Conservation (phyloP, 1,140 invertebrate species). For the Diabrotica virgifera region DNA sequence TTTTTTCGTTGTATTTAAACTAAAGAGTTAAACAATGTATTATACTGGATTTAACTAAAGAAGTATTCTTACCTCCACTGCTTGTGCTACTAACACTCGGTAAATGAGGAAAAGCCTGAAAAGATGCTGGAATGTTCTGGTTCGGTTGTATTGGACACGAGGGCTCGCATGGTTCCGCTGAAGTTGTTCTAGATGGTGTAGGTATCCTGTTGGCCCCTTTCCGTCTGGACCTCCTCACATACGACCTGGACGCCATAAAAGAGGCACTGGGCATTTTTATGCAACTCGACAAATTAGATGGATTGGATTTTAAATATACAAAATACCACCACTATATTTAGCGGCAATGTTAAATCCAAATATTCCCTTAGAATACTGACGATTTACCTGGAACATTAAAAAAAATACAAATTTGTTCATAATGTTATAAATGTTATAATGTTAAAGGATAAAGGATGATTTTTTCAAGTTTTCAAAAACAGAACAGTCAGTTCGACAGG, state of each 20-base stretch:
- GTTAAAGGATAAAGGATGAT: too few relatives aligned
- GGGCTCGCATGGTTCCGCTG: conserved; percentile 72
- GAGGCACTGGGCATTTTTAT: conserved; percentile 84
- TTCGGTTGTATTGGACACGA: conserved; percentile 61
- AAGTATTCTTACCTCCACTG: conserved; percentile 24
- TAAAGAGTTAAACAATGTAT: neutral
- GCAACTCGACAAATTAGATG: conserved; percentile 26
- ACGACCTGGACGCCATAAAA: conserved; percentile 82
- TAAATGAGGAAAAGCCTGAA: conserved; percentile 32
- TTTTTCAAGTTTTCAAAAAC: too few relatives aligned
- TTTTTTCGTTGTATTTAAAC: too few relatives aligned
- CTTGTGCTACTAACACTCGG: conserved; percentile 35
- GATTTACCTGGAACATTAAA: too few relatives aligned
- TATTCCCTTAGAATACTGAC: too few relatives aligned
- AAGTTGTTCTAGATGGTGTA: conserved; percentile 72
- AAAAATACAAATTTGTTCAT: too few relatives aligned
- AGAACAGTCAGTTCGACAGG: too few relatives aligned
- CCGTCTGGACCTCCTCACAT: conserved; percentile 78
- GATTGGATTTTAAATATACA: too few relatives aligned
- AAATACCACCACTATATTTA: too few relatives aligned
- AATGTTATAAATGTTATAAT: too few relatives aligned
- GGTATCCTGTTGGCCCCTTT: conserved; percentile 78
- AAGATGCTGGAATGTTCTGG: conserved; percentile 61
- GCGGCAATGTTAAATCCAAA: too few relatives aligned
- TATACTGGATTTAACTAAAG: neutral